Evolutionary conservation across 1,140 invertebrate genomes (phyloP).

Genomic region (Eriosoma lanigerum): DNA sequence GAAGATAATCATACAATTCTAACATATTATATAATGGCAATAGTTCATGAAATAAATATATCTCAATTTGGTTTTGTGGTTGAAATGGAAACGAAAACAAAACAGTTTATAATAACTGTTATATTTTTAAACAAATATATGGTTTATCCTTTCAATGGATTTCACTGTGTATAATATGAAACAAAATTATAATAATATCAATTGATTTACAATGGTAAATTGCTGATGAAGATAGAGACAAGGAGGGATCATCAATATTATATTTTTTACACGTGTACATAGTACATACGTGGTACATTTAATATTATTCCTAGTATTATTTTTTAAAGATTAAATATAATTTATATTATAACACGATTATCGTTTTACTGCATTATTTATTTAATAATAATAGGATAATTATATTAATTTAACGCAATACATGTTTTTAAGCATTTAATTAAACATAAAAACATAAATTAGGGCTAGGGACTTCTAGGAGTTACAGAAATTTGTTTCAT

Average conservation of each 20-base stretch:
- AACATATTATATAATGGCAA: too few relatives aligned
- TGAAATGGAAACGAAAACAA: not conserved
- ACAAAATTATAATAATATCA: not conserved
- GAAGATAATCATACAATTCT: too few relatives aligned
- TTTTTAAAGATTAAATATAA: not conserved
- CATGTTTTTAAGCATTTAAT: too few relatives aligned
- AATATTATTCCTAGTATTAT: too few relatives aligned
- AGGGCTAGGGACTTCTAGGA: too few relatives aligned
- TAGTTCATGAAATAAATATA: too few relatives aligned
- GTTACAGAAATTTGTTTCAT: too few relatives aligned
- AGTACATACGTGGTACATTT: not conserved
- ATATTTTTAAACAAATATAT: not conserved
- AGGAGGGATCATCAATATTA: not conserved
- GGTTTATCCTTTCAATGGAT: not conserved
- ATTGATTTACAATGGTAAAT: slow-evolving; percentile 15
- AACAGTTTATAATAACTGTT: not conserved
- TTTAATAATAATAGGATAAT: not conserved
- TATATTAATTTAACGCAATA: not conserved
- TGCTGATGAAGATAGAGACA: slow-evolving; percentile 1
- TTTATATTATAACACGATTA: not conserved
- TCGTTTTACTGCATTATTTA: not conserved
- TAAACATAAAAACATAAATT: too few relatives aligned
- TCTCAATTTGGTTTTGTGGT: too few relatives aligned
- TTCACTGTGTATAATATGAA: not conserved
- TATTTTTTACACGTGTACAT: not conserved